phyloP scores from a whole-genome alignment of 1,140 invertebrate species.

The Eciton burchellii region DNA sequence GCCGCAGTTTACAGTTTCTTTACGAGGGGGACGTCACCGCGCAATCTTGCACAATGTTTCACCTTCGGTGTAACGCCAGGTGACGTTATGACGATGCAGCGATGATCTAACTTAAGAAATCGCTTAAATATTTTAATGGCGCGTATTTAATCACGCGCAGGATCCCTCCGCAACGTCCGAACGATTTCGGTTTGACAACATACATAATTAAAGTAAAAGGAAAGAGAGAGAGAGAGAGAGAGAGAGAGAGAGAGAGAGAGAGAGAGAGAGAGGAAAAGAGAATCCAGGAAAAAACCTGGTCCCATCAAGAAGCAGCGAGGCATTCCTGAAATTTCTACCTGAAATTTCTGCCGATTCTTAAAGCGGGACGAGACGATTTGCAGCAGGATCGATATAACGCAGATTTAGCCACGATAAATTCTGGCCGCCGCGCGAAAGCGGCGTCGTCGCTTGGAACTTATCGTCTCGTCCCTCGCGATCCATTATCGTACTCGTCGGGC shows the following conservation, averaged over 20 bases:
- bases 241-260: too few species aligned
- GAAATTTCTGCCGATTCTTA: conserved; percentile 38
- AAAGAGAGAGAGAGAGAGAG: too few species aligned
- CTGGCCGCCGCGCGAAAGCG: conserved; percentile 38
- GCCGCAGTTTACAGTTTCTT: conserved; percentile 27
- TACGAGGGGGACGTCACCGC: neutral
- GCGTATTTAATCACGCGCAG: conserved; percentile 2
- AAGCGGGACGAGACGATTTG: conserved; percentile 17
- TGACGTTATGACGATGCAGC: neutral
- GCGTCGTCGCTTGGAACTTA: conserved; percentile 47
- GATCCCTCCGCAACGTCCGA: neutral
- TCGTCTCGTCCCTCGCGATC: conserved; percentile 43
- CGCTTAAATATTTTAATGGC: neutral
- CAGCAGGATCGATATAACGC: conserved; percentile 11
- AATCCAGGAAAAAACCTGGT: neutral
- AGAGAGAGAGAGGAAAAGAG: too few species aligned
- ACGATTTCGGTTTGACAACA: neutral
- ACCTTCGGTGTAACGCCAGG: neutral
- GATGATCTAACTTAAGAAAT: neutral
- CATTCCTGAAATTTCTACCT: neutral
- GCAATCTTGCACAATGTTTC: neutral
- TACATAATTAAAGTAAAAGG: neutral
- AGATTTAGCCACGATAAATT: conserved; percentile 53
- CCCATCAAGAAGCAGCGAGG: neutral
- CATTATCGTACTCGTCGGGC: conserved; percentile 40